Conservation (phyloP, 2,113 vertebrate genomes). For the Tonatia bakeri region DNA sequence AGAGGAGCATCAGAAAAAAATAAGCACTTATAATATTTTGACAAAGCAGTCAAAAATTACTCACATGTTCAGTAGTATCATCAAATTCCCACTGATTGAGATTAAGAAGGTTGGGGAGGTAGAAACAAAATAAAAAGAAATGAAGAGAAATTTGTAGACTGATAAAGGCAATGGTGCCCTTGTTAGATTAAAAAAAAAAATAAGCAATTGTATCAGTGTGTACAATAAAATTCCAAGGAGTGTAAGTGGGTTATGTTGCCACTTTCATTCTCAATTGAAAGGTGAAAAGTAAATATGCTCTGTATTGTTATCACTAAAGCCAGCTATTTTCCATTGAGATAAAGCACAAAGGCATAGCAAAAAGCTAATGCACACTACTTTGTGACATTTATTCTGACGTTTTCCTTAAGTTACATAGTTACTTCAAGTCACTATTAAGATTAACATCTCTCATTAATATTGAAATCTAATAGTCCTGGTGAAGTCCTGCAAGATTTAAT, state of each 20-base stretch:
- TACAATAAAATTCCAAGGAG: not conserved
- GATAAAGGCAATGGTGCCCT: slow-evolving; percentile 50
- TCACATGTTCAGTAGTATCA: slow-evolving; percentile 99
- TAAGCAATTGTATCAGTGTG: not conserved
- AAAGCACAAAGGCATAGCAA: slow-evolving; percentile 24
- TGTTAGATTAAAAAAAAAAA: slow-evolving; percentile 52
- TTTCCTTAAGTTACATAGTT: slow-evolving; percentile 28
- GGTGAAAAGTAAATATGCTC: not conserved
- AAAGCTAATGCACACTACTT: slow-evolving; percentile 22
- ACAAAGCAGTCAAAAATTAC: slow-evolving; percentile 81
- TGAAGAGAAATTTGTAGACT: slow-evolving; percentile 76
- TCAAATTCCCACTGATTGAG: slow-evolving; percentile 98
- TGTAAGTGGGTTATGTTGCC: not conserved
- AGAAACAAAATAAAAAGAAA: slow-evolving; percentile 84
- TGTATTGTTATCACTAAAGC: not conserved
- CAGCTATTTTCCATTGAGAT: not conserved
- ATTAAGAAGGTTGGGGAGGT: slow-evolving; percentile 74
- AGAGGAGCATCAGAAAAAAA: slow-evolving; percentile 36
- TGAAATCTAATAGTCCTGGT: slow-evolving; percentile 24
- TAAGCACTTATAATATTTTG: slow-evolving; percentile 55
- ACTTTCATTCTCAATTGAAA: not conserved
- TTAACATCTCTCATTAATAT: not conserved
- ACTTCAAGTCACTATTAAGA: slow-evolving; percentile 55
- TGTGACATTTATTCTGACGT: slow-evolving; percentile 32
- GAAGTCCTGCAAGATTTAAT: slow-evolving; percentile 22